Evolutionary conservation across 2,888 invertebrate species (phyloP).

Genomic region (Callyntrura sp.): DNA sequence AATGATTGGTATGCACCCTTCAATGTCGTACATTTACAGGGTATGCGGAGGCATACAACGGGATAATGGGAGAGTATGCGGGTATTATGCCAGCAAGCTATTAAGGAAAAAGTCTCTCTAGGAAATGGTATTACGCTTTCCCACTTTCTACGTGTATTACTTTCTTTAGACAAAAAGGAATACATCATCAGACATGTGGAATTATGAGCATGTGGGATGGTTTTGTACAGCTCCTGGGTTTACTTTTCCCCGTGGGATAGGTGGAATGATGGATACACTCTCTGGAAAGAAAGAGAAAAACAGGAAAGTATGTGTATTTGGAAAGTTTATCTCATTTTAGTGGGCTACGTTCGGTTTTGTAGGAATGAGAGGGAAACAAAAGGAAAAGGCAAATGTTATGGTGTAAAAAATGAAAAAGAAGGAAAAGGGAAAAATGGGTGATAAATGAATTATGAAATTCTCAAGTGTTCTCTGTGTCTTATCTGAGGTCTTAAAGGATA

Average conservation of each 20-base stretch:
- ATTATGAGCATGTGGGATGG: too few species aligned
- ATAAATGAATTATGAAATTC: not conserved
- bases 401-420: too few species aligned
- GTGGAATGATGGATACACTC: too few species aligned
- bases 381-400: not conserved
- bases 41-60: too few species aligned
- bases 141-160: not conserved
- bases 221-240: too few species aligned
- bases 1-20: slow-evolving; percentile 43
- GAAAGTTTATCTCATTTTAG: not conserved
- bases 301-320: not conserved
- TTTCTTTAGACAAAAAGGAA: not conserved
- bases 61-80: too few species aligned
- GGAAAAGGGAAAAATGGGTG: not conserved
- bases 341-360: too few species aligned
- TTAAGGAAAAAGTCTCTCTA: not conserved
- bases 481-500: not conserved
- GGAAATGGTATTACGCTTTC: not conserved
- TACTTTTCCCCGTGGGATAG: too few species aligned
- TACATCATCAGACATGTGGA: too few species aligned
- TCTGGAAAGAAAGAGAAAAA: not conserved
- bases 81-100: too few species aligned
- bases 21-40: too few species aligned
- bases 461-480: not conserved
- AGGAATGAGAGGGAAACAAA: not conserved